phyloP scores from a whole-genome alignment of 2,797 vertebrate species.

The Nothura maculosa region DNA sequence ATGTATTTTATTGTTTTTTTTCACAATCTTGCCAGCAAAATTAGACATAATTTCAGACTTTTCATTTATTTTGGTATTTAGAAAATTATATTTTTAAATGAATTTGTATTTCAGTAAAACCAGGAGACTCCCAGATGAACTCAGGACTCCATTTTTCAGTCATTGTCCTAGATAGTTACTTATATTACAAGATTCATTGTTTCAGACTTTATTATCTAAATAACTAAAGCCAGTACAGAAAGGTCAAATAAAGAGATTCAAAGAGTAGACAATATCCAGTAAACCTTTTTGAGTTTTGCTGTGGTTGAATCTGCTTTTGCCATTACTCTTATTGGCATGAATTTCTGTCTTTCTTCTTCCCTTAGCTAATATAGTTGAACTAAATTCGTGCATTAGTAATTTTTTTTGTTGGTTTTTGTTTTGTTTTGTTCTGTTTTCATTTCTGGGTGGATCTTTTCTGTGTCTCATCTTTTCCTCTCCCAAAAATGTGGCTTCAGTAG shows the following conservation, averaged over 20 bases:
- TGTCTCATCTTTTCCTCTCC: not conserved
- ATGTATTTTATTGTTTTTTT: not conserved
- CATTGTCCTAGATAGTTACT: not conserved
- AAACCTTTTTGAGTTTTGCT: not conserved
- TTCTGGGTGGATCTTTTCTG: not conserved
- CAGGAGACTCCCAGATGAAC: not conserved
- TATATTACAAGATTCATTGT: not conserved
- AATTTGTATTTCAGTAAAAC: not conserved
- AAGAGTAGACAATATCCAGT: not conserved
- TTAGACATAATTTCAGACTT: not conserved
- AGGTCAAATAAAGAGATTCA: not conserved
- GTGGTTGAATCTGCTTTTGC: constrained; percentile 15
- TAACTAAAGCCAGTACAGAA: not conserved
- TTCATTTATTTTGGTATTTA: not conserved
- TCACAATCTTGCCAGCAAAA: not conserved
- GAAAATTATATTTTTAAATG: not conserved
- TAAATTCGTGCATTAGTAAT: not conserved
- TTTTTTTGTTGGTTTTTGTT: not conserved
- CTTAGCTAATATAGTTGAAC: not conserved
- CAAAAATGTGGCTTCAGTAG: not conserved
- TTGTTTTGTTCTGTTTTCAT: not conserved
- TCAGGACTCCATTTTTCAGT: not conserved
- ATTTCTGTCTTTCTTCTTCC: not conserved
- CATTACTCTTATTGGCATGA: not conserved
- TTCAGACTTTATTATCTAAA: not conserved